A percentile compares a stretch with the other conserved stretches of the same genome.
phyloP scores from a whole-genome alignment of 2,113 vertebrate genomes.

The Bufo bufo region DNA sequence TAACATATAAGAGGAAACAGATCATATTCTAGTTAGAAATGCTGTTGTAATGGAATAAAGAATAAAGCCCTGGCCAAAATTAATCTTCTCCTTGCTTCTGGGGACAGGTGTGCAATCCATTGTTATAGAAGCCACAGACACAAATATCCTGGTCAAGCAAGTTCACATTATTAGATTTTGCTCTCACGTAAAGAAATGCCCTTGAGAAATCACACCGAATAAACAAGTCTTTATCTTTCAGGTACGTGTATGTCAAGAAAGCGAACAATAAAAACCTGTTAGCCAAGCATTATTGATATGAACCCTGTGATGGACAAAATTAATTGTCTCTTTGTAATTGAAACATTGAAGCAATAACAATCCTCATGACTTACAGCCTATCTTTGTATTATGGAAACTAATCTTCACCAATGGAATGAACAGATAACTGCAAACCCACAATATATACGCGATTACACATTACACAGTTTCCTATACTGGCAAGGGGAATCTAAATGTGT shows the following conservation, averaged over 20 bases:
- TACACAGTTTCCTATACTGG: no score
- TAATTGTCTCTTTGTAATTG: neutral
- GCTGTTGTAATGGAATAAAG: neutral
- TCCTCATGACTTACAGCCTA: neutral
- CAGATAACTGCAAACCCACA: neutral
- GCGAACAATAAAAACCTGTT: constrained; percentile 14
- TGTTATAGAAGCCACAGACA: neutral
- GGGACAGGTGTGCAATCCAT: neutral
- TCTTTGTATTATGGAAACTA: neutral
- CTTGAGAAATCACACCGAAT: neutral
- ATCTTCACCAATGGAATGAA: neutral
- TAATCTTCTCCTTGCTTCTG: neutral
- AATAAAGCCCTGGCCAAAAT: neutral
- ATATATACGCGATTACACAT: no score
- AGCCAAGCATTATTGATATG: constrained; percentile 10
- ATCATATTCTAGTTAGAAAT: neutral
- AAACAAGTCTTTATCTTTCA: constrained; percentile 25
- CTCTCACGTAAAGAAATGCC: constrained; percentile 8
- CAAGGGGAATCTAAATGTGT: no score
- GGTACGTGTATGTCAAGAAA: neutral
- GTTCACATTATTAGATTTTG: neutral
- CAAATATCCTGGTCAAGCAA: neutral
- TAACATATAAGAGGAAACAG: neutral
- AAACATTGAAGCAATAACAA: neutral
- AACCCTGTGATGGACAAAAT: constrained; percentile 19